Conservation (phyloP, 2,797 vertebrate genomes). For the Cheracebus regulus region DNA sequence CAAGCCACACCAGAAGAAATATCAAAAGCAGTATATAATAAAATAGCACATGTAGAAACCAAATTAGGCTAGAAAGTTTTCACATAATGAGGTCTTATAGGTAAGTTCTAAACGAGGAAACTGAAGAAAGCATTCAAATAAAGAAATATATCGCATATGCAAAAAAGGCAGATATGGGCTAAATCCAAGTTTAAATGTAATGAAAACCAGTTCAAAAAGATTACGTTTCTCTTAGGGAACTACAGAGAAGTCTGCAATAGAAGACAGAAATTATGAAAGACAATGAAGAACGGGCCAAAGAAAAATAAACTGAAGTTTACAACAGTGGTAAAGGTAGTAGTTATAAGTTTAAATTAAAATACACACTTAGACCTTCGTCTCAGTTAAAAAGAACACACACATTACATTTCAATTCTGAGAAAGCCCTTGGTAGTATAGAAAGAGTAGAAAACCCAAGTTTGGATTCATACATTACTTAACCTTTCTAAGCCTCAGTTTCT, state of each 20-base stretch:
- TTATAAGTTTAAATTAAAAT: neutral
- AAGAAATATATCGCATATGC: neutral
- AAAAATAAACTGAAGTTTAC: slow-evolving; percentile 24
- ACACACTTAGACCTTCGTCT: neutral
- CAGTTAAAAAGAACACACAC: neutral
- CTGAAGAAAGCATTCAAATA: neutral
- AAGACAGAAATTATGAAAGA: slow-evolving; percentile 1
- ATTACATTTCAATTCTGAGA: neutral
- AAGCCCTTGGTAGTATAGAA: neutral
- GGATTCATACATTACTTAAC: slow-evolving; percentile 11
- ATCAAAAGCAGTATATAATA: neutral
- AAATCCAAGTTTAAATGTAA: slow-evolving; percentile 1
- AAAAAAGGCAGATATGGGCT: neutral
- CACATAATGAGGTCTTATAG: neutral
- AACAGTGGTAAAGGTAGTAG: neutral
- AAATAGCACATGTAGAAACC: neutral
- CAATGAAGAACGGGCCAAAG: neutral
- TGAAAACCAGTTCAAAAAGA: slow-evolving; percentile 32
- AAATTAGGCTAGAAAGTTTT: neutral
- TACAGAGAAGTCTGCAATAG: neutral
- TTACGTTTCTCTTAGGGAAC: neutral
- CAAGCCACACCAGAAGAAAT: slow-evolving; percentile 26
- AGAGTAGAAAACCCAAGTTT: neutral
- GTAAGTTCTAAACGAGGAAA: neutral
- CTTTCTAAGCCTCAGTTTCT: slow-evolving; percentile 16